These are phyloP conservation scores for Leucophenga montana DNA, from an alignment of 2,888 invertebrate genomes.

Conservation along the genomic window DNA sequence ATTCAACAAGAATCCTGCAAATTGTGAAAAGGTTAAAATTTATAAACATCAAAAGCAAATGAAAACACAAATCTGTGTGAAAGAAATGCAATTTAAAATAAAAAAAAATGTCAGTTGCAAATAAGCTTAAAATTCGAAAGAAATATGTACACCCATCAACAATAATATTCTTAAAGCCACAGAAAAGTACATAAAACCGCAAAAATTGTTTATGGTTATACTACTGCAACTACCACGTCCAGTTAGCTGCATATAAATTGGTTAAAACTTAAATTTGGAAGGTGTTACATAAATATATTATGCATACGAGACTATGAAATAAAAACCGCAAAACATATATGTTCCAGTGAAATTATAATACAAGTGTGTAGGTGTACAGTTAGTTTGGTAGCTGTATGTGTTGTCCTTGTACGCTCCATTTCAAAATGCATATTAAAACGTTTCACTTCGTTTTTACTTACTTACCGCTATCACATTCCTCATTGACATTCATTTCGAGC, in stretches of 20 bases:
- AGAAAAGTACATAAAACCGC: too few species aligned
- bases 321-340: not conserved
- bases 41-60: not conserved
- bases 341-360: not conserved
- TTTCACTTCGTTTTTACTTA: slow-evolving; percentile 55
- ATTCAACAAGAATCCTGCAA: not conserved
- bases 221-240: too few species aligned
- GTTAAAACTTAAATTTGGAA: too few species aligned
- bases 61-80: not conserved
- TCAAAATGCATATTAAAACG: too few species aligned
- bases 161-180: too few species aligned
- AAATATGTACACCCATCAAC: too few species aligned
- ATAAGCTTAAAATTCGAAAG: too few species aligned
- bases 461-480: slow-evolving; percentile 91
- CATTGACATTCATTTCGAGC: slow-evolving; percentile 88
- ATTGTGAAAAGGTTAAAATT: not conserved
- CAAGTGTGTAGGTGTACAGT: not conserved
- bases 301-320: too few species aligned
- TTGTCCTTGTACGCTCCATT: slow-evolving; percentile 30
- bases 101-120: not conserved
- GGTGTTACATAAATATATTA: too few species aligned
- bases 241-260: too few species aligned
- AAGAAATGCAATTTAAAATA: not conserved
- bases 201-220: too few species aligned
- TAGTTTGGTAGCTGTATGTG: not conserved